Conservation (phyloP, 2,797 vertebrate genomes). For the Triplophysa yarkandensis region DNA sequence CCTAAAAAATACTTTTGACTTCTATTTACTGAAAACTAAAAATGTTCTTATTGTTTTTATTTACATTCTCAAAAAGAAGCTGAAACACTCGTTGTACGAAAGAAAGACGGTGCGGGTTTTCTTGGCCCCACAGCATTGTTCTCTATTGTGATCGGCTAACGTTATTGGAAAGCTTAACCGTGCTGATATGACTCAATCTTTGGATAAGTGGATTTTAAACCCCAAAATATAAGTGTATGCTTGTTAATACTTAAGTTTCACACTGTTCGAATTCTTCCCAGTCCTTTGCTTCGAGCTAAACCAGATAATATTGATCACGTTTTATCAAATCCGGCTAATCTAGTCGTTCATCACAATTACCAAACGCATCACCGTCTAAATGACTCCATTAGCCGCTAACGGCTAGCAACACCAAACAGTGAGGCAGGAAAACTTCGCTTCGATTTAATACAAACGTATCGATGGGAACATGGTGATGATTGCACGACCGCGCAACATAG, state of each 20-base stretch:
- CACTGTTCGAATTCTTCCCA: too few relatives aligned
- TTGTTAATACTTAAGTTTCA: background rate
- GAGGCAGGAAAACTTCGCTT: background rate
- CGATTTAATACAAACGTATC: background rate
- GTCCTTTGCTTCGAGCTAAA: background rate
- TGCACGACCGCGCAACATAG: background rate
- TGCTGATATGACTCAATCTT: background rate
- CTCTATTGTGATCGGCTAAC: conserved; percentile 44
- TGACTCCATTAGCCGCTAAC: conserved; percentile 45
- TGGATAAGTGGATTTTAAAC: too few relatives aligned
- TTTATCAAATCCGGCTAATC: conserved; percentile 30
- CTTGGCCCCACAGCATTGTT: conserved; percentile 29
- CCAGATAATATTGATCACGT: background rate
- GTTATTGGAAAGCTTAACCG: conserved; percentile 34
- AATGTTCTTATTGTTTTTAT: too few relatives aligned
- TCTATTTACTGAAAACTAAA: background rate
- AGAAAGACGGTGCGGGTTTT: background rate
- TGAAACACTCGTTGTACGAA: background rate
- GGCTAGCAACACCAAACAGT: conserved; percentile 24
- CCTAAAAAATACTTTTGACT: background rate
- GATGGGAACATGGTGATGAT: background rate
- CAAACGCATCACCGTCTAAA: conserved; percentile 42
- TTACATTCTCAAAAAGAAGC: background rate
- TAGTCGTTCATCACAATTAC: conserved; percentile 42
- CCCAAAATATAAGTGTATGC: background rate